Evolutionary conservation across 2,113 vertebrate species (phyloP), one percentile per base, ranked within the genome.

Genomic region (Pachyramphus minor): DNA sequence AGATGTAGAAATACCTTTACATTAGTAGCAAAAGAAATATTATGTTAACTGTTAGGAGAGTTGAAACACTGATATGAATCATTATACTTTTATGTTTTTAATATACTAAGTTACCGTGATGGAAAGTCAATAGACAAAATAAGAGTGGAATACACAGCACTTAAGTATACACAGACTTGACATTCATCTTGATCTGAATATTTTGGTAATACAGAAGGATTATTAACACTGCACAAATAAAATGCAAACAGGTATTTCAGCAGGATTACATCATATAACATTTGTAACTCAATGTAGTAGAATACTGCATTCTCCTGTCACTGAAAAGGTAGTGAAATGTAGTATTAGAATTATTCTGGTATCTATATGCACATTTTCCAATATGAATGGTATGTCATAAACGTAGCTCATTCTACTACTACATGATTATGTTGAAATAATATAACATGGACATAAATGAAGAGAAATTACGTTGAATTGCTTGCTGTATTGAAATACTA

Each of bases 391-490:
- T 74, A 71, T 79, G 68, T 89, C 94, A 98, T 97, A 97, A 98
- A 97, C 95, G 97, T 97, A 98, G 97, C 93, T 98, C 97, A 95
- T 84, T 94, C 90, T 88, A 87, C 95, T 93, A 91, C 83, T 71
- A 50, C 84, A 42, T 90, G 95, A 97, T 98, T 98, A 97, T 96
- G 89, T 96, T 98, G 97, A 97, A 98, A 98, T 97, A 98, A 98
- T 98, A 97, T 82, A 98, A 93, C 92, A 75, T 75, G 92, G 81
- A 69, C 92, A 78, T 89, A 98, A 97, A 98, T 97, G 97, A 98
- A 97, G 97, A 98, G 84, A 97, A 97, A 98, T 89, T 7, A 91
- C 56, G 42, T 96, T 91, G 89, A 96, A 97, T 95, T 96, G 88
- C 92, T 92, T 92, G 21, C 55, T 85, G 44, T 81, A 86, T 68